A percentile compares a stretch with the other conserved stretches of the same genome.
These are phyloP conservation scores for Fringilla coelebs DNA, from an alignment of 2,797 vertebrate genomes.

Conservation along the genomic window DNA sequence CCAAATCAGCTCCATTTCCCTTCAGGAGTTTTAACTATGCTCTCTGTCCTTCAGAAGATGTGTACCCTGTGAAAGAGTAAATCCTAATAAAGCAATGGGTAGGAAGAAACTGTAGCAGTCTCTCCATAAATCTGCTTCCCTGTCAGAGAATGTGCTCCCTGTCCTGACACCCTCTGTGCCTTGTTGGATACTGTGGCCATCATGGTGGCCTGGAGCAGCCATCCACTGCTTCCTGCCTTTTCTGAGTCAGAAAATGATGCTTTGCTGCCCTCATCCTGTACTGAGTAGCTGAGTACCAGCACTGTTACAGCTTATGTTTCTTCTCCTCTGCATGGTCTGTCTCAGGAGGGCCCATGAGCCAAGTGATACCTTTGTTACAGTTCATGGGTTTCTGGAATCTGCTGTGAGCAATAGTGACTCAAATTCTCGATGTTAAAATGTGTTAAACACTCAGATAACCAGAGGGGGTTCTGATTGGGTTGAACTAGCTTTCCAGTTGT, in stretches of 20 bases:
- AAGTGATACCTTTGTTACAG: not conserved
- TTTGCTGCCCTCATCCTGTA: slow-evolving; percentile 26
- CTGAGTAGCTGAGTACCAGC: not conserved
- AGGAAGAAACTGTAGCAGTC: not conserved
- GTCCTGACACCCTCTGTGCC: not conserved
- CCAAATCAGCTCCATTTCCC: not conserved
- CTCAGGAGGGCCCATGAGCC: not conserved
- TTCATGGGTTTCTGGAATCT: not conserved
- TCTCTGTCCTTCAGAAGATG: not conserved
- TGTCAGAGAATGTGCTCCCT: not conserved
- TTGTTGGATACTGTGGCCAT: not conserved
- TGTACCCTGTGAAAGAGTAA: not conserved
- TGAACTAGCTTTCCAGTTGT: not conserved
- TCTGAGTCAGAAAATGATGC: not conserved
- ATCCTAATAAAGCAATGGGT: not conserved
- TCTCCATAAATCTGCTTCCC: rapidly evolving
- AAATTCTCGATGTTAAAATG: not conserved
- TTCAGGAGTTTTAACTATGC: not conserved
- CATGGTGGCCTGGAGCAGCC: not conserved
- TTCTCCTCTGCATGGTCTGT: not conserved
- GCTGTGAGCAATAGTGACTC: not conserved
- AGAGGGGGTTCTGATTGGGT: not conserved
- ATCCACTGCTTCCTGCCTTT: not conserved
- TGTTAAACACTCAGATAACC: not conserved
- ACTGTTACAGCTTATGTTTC: not conserved